phyloP scores from a whole-genome alignment of 2,113 vertebrate genomes.

The Smithornis capensis region DNA sequence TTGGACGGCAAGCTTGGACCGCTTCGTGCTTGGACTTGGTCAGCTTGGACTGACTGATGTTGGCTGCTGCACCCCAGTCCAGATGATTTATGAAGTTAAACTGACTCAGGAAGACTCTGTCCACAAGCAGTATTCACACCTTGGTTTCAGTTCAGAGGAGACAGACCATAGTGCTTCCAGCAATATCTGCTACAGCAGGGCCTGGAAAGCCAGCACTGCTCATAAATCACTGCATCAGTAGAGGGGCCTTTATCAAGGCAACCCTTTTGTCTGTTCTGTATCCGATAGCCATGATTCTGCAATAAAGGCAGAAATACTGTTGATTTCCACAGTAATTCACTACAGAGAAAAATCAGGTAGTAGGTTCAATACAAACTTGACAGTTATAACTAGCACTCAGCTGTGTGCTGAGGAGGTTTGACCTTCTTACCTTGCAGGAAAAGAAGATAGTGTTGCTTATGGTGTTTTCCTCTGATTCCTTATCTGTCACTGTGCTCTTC shows the following conservation, averaged over 20 bases:
- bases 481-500: neutral
- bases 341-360: neutral
- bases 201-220: neutral
- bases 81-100: slow-evolving; percentile 40
- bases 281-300: neutral
- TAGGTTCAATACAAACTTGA: neutral
- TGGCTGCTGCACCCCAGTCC: neutral
- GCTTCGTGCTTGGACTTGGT: neutral
- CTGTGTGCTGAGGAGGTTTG: neutral
- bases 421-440: neutral
- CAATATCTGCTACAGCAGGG: slow-evolving; percentile 44
- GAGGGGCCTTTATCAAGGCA: neutral
- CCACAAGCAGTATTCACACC: neutral
- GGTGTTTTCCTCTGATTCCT: neutral
- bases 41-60: fast-evolving
- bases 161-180: neutral
- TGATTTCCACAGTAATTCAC: slow-evolving; percentile 18
- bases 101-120: slow-evolving; percentile 23
- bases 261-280: neutral
- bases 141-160: slow-evolving; percentile 32
- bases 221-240: slow-evolving; percentile 25
- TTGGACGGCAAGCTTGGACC: neutral
- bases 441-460: neutral
- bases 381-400: slow-evolving; percentile 9
- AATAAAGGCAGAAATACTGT: slow-evolving; percentile 26